Evolutionary conservation across 2,113 vertebrate species (phyloP), one percentile per base, ranked within the genome.

Genomic region (Trinectes maculatus): DNA sequence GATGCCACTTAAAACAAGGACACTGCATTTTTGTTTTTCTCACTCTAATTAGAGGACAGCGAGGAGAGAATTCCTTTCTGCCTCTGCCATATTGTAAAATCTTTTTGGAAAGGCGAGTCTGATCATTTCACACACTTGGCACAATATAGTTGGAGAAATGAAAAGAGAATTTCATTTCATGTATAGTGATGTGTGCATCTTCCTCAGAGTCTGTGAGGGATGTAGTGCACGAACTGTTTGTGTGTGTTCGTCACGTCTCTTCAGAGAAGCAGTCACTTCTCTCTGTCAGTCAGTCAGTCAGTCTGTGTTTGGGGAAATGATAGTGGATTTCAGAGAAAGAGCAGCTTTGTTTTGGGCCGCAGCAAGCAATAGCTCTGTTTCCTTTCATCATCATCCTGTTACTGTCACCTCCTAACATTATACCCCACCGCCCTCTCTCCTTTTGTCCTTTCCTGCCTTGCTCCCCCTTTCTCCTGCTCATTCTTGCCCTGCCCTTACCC

Each of bases 1-100:
- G 77, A 86, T 66, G 77, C 80, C 84, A 82, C 76, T 80, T 86
- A 85, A 91, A 91, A 91, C 84, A 86, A 90, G 88, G 74, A 89
- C 79, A 74, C 58, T 56, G 69, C 76, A 5, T 62, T 71, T 84
- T 79, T 48, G 66, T 51, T 42, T 13, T 18, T 4, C 64, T 53
- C 52, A 31, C 47, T 72, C 60, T 89, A 85, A 89, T 90, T 87
- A 84, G 67, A 81, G 85, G 75, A 77, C 79, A 68, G 67, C 54
- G 69, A 62, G 48, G 64, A 71, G 18, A 49, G 18, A 9, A 31
- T 74, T 83, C 82, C 70, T 79, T 83, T 78, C 51, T 84, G 61
- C 64, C 63, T 18, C 71, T 83, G 80, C 75, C 71, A 77, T 77
- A 68, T 72, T 71, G 63, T 61, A 56, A 71, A n/a, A 71, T 62